Evolutionary conservation across 2,113 vertebrate genomes (phyloP).

Genomic region (Prochilodus magdalenae): DNA sequence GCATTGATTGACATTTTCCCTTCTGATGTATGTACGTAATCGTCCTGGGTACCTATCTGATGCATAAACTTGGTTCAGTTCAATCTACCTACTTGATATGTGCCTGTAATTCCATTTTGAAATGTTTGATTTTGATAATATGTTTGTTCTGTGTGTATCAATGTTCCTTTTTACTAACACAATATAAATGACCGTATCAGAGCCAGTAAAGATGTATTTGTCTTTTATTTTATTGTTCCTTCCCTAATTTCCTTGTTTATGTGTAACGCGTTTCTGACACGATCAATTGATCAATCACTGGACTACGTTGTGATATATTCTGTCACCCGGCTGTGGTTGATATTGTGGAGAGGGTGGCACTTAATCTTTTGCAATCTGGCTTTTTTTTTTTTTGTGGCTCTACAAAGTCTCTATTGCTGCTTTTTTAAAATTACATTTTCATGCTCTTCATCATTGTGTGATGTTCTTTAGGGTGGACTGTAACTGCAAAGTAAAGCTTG

Average conservation of each 20-base stretch:
- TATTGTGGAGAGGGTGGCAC: conserved; percentile 4
- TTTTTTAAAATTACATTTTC: conserved; percentile 32
- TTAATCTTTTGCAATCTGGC: neutral
- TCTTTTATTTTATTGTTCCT: neutral
- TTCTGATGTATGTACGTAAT: too few relatives aligned
- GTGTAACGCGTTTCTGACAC: neutral
- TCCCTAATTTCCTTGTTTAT: neutral
- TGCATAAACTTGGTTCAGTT: too few relatives aligned
- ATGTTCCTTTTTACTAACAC: too few relatives aligned
- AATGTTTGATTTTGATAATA: too few relatives aligned
- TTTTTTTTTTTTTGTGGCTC: neutral
- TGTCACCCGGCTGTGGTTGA: conserved; percentile 11
- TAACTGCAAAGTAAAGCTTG: neutral
- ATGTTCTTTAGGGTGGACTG: neutral
- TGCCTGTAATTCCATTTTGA: too few relatives aligned
- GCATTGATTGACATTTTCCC: too few relatives aligned
- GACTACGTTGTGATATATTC: neutral
- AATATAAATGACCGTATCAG: too few relatives aligned
- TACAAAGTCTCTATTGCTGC: conserved; percentile 33
- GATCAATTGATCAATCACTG: neutral
- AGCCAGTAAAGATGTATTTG: too few relatives aligned
- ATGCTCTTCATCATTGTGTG: neutral
- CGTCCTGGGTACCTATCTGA: too few relatives aligned
- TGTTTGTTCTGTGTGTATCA: too few relatives aligned
- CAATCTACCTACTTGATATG: too few relatives aligned